Evolutionary conservation across 1,140 invertebrate genomes (phyloP), one percentile per base, ranked within the genome.

Genomic region (Drosophila jambulina): DNA sequence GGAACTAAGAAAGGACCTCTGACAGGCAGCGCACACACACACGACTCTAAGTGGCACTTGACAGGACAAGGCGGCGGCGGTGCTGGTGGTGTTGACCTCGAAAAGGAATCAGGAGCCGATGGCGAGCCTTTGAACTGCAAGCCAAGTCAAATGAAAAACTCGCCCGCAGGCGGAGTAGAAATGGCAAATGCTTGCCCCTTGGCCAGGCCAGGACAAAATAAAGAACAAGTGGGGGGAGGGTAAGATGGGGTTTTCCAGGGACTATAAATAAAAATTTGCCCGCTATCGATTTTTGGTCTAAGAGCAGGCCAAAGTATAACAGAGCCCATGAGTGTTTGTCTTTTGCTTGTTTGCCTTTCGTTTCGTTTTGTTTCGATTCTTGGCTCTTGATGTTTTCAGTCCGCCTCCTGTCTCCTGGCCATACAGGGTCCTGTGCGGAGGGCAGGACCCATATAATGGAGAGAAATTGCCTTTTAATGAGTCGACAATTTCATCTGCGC

Each of bases 101-200:
- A 84, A 75, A 34, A 34, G 57, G 63, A 57, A 80, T 60, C 60
- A 62, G 75, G n/a, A 65, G 60, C 40, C 62, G 49, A 64, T 46
- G 45, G 6, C 45, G 61, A 72, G 67, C 83, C 84, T 84, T 87
- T 88, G 84, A 88, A 84, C 82, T 85, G 82, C 80, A 88, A 84
- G 84, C 80, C 84, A 87, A 87, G 84, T 87, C 84, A 80, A 88
- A 87, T 88, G 80, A 88, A 88, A 87, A 88, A 83, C 71, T 45
- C 53, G 56, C 49, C 75, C 36, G 29, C 15, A 80, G 77, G 72
- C 75, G 76, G 79, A 87, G 82, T 45, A 86, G 59, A 71, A 86
- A 87, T 86, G 75, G 82, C 83, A 71, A 83, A 83, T 83, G 80
- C 70, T 53, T 75, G 67, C 67, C 67, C 67, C 67, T 67, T 70